phyloP scores from a whole-genome alignment of 35 echinoderm and acorn worm species.

The Strongylocentrotus purpuratus region DNA sequence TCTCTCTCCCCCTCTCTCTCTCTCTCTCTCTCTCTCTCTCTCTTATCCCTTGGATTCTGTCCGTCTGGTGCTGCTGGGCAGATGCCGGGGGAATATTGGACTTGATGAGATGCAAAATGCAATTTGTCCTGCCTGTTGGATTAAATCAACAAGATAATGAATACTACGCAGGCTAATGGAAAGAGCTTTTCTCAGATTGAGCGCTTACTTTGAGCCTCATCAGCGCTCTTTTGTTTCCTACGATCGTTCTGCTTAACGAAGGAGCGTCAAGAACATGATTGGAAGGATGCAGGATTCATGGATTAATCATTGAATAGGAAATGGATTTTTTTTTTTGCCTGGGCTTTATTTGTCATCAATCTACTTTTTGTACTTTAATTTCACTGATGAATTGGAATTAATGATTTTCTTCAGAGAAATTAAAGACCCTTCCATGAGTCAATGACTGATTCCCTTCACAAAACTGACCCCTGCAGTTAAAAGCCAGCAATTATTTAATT shows the following conservation, averaged over 20 bases:
- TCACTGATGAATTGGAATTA: not conserved
- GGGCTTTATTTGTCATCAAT: not conserved
- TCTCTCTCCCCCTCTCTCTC: too few species aligned
- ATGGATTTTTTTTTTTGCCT: not conserved
- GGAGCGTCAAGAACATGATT: not conserved
- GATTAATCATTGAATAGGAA: not conserved
- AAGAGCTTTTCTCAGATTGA: conserved; percentile 5
- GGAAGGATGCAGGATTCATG: not conserved
- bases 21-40: too few species aligned
- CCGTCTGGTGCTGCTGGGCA: not conserved
- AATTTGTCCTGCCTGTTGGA: not conserved
- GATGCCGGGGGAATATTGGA: not conserved
- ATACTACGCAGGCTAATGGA: not conserved
- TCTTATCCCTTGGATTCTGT: too few species aligned
- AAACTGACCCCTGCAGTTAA: too few species aligned
- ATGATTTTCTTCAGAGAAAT: not conserved
- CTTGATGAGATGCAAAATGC: conserved; percentile 10
- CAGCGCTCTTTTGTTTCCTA: not conserved
- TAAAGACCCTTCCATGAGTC: too few species aligned
- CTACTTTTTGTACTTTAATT: not conserved
- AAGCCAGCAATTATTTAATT: too few species aligned
- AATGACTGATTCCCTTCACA: too few species aligned
- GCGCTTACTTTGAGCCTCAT: not conserved
- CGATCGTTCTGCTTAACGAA: not conserved
- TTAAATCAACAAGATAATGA: conserved; percentile 6